Percentiles rank a stretch among this genome's conserved stretches.
phyloP scores from a whole-genome alignment of 1,140 invertebrate genomes.

The Coptotermes formosanus region DNA sequence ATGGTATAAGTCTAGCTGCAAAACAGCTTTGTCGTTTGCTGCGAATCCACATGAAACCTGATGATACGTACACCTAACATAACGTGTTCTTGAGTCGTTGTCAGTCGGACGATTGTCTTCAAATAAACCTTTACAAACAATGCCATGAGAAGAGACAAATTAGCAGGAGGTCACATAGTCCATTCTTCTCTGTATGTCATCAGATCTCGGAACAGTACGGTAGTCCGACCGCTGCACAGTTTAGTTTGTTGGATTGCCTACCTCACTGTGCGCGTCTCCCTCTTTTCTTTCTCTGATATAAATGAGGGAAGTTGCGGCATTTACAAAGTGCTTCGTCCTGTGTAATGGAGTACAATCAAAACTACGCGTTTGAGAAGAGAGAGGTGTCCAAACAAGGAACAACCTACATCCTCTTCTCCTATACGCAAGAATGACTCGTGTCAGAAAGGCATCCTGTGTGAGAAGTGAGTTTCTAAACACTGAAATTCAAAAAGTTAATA shows the following conservation, averaged over 20 bases:
- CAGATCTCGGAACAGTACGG: not conserved
- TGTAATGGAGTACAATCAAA: not conserved
- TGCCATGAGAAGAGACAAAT: not conserved
- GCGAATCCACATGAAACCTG: too few species aligned
- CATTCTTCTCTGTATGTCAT: not conserved
- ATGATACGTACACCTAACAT: too few species aligned
- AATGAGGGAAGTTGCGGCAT: conserved; percentile 32
- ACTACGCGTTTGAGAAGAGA: not conserved
- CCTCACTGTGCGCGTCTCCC: conserved; percentile 3
- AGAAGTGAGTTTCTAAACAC: not conserved
- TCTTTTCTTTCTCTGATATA: conserved; percentile 23
- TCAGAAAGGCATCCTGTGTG: not conserved
- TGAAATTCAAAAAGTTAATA: not conserved
- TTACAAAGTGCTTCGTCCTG: conserved; percentile 26
- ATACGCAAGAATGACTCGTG: not conserved
- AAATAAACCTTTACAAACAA: too few species aligned
- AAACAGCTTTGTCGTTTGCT: too few species aligned
- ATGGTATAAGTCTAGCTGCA: not conserved
- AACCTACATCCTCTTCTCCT: not conserved
- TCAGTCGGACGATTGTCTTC: too few species aligned
- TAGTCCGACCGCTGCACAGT: conserved; percentile 1
- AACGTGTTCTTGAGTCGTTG: too few species aligned
- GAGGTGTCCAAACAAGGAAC: not conserved
- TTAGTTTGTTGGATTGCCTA: not conserved
- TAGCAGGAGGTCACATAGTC: not conserved